Base-by-base conservation (phyloP, 2,113 vertebrate species). In the Ceratotherium simum region DNA sequence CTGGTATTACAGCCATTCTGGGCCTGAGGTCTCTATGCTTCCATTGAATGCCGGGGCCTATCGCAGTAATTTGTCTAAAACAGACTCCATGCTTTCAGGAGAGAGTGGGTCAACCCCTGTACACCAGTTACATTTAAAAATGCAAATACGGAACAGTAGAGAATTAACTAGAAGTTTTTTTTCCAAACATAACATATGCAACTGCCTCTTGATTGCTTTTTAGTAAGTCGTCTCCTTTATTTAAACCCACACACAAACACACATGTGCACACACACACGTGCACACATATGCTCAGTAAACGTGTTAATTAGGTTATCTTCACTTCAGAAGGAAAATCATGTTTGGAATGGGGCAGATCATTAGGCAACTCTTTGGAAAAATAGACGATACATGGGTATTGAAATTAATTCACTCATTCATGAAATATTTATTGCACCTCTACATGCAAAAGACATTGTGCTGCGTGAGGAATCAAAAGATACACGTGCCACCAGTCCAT, bases 61-160 rank as follows among this genome's bases (percentile, higher is more conserved):
- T 96, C 90, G 90, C 90, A 97, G 95, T 93, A 97, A 96, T 97
- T 98, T 98, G 95, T 97, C 73, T 98, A 98, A 92, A 98, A 72
- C 70, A 98, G 95, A 97, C 95, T 97, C 65, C 16, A 67, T 92
- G 92, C 90, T 96, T 97, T 97, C 81, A 96, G 83, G 80, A 95
- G n/a, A 98, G 96, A 98, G 91, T 18, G 85, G 98, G 96, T 98
- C 93, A 97, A 46, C 83, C 23, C 9, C 39, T 95, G 36, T 90
- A 96, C 60, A 92, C 79, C 64, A 96, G 88, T 89, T 36, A 96
- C 51, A 97, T 78, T 98, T 97, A 95, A 96, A 98, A 98, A 97
- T 56, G 72, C 87, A 97, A 97, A n/a, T 86, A 97, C 92, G 36
- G 48, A 98, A 97, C 4, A 25, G 92, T 46, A 72, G 78, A 64